phyloP scores from a whole-genome alignment of 2,113 vertebrate genomes.

The Rhadina sibilatrix region DNA sequence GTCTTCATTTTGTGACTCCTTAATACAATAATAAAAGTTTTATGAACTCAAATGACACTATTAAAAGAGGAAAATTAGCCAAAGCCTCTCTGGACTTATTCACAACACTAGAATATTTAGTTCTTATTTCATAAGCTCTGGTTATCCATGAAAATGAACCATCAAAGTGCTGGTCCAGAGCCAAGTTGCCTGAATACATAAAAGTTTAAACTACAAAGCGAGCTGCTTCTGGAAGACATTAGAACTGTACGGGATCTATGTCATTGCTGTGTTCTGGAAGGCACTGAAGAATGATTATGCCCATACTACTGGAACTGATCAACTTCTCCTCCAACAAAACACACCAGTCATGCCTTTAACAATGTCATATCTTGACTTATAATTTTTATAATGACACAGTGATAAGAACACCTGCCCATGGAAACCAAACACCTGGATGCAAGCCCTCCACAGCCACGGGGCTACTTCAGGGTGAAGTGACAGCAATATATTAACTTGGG shows the following conservation, averaged over 20 bases:
- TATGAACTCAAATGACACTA: conserved; percentile 10
- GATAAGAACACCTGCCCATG: background rate
- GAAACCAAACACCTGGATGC: background rate
- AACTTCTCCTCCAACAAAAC: background rate
- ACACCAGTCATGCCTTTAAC: background rate
- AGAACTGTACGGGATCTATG: background rate
- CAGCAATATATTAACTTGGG: background rate
- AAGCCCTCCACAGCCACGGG: background rate
- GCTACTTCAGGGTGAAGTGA: background rate
- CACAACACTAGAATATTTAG: background rate
- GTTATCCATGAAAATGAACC: conserved; percentile 14
- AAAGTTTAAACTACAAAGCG: background rate
- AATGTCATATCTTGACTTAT: background rate
- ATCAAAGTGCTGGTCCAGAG: conserved; percentile 20
- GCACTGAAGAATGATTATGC: background rate
- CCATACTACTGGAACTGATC: background rate
- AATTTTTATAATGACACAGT: background rate
- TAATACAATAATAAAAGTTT: conserved; percentile 38
- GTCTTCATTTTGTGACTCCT: conserved; percentile 9
- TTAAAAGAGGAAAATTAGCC: conserved; percentile 40
- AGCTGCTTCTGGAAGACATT: background rate
- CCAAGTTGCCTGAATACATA: background rate
- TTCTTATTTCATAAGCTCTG: conserved; percentile 25
- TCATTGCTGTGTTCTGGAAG: background rate
- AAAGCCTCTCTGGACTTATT: conserved; percentile 9